Evolutionary conservation across 1,140 invertebrate genomes (phyloP), one percentile per base, ranked within the genome.

Genomic region (Dinothrombium tinctorium): DNA sequence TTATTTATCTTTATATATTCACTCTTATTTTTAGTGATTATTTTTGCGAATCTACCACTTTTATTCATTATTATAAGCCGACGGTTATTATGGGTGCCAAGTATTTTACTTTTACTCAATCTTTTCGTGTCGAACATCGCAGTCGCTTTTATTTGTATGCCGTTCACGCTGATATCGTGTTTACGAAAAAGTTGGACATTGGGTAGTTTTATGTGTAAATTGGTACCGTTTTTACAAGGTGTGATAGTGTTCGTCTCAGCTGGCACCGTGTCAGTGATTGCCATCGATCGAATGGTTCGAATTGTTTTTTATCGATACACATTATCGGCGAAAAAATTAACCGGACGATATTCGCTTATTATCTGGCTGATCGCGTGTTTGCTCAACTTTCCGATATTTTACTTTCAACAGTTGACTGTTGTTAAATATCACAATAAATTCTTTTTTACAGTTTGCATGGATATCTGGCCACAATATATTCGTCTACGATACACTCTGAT

Each of bases 211-310:
- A 58, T 69, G 51, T 70, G 68, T 50, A 68, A 69, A 53, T 53
- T 68, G 25, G 60, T 66, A 15, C 63, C 65, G 3, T 60, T 63
- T 49, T 53, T 67, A 7, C 65, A 69, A 47, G 67, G 65, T 3
- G 62, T 62, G 25, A 69, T 68, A 48, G 62, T 69, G n/a, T 66
- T 69, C 49, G 66, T 70, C 6, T 67, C 66, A 0, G 65, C 67
- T 4, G 64, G 65, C 15, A 69, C 67, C 37, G 68, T 71, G 22
- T 67, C 66, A 0, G 67, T 63, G 14, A 71, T 70, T 19, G 68
- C 69, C 2, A 51, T 69, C 0, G 67, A 69, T 49, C 56, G 68
- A 14, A 68, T 61, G 44, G 54, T 64, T 49, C 63, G 64, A 11
- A 67, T 69, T 15, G 8, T 37, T 20, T 33, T 24, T 19, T 5